Evolutionary conservation across 1,140 invertebrate species (phyloP).

Genomic region (Heterodera schachtii): DNA sequence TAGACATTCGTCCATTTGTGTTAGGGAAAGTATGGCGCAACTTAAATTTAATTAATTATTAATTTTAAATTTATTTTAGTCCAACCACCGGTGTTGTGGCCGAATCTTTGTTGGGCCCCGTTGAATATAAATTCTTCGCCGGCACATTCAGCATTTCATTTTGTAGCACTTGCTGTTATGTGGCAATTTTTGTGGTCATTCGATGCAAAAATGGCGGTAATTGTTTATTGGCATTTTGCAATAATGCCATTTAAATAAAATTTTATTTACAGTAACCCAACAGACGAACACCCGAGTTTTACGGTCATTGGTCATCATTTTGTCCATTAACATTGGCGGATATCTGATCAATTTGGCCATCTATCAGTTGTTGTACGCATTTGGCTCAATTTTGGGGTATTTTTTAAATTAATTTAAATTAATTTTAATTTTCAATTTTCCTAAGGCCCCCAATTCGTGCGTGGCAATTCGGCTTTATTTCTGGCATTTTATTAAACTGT

Average conservation of each 20-base stretch:
- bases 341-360: conserved; percentile 15
- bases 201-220: conserved; percentile 14
- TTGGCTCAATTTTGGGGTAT: not conserved
- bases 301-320: conserved; percentile 23
- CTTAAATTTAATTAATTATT: not conserved
- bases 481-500: not conserved
- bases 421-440: no score
- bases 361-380: conserved; percentile 9
- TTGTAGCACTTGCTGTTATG: conserved; percentile 5
- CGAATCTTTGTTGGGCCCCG: not conserved
- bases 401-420: not conserved
- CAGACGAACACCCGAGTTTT: conserved; percentile 21
- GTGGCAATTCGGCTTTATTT: conserved; percentile 24
- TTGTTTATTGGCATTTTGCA: not conserved
- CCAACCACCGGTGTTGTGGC: conserved; percentile 7
- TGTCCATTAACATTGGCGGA: conserved; percentile 11
- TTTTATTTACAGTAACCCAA: conserved; percentile 18
- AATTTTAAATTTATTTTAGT: not conserved
- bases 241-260: no score
- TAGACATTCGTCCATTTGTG: conserved; percentile 7
- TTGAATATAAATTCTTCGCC: not conserved
- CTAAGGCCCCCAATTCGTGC: not conserved
- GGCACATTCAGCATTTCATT: not conserved
- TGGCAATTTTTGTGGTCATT: conserved; percentile 13
- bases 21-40: not conserved